These are phyloP conservation scores for Eupithecia subfuscata DNA, from an alignment of 2,888 invertebrate species.

Conservation along the genomic window DNA sequence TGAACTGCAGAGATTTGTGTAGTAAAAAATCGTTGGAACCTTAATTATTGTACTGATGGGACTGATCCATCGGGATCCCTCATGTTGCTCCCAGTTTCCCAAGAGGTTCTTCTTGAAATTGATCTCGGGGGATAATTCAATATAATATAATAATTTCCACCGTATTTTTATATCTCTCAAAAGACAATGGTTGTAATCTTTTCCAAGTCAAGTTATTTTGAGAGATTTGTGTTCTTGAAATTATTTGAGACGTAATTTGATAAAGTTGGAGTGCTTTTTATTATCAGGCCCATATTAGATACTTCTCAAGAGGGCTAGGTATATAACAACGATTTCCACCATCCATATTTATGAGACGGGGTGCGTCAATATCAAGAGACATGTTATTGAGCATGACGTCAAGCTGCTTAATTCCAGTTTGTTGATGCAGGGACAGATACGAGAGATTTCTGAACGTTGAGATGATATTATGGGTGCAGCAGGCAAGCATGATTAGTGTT, in stretches of 20 bases:
- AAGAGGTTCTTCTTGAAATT: not conserved
- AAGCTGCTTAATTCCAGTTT: conserved; percentile 6
- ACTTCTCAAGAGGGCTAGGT: not conserved
- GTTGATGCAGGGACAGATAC: not conserved
- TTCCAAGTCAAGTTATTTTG: not conserved
- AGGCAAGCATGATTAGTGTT: not conserved
- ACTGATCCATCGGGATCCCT: too few species aligned
- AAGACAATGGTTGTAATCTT: not conserved
- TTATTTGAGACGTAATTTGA: not conserved
- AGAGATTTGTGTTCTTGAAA: not conserved
- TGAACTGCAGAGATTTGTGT: not conserved
- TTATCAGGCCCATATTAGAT: not conserved
- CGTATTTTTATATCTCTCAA: not conserved
- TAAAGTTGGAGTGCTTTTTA: not conserved
- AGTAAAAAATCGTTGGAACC: not conserved
- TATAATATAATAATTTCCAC: too few species aligned
- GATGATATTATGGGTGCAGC: not conserved
- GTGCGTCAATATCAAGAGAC: not conserved
- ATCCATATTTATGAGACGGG: conserved; percentile 1
- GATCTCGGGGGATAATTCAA: not conserved
- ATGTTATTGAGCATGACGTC: conserved; percentile 2
- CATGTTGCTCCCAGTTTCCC: not conserved
- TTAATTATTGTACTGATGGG: not conserved
- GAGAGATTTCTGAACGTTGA: not conserved
- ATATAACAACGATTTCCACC: not conserved